Conservation (phyloP, 2,113 vertebrate genomes). For the Proterorhinus semilunaris region DNA sequence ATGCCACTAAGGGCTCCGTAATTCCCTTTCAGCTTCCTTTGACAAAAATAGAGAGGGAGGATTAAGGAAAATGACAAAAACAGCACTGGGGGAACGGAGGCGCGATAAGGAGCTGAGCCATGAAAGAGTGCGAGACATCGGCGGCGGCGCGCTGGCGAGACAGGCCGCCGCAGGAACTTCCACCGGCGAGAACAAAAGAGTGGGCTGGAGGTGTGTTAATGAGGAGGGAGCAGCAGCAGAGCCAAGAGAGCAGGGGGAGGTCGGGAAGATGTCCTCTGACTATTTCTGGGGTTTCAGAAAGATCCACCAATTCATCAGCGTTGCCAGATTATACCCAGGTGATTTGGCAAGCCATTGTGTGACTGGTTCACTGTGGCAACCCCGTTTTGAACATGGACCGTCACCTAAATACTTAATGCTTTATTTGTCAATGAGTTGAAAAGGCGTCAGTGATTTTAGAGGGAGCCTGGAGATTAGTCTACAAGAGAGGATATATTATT, state of each 20-base stretch:
- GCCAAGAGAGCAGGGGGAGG: not conserved
- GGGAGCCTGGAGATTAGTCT: no score
- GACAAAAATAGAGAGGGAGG: constrained; percentile 42
- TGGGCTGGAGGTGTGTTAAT: constrained; percentile 29
- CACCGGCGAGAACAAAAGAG: not conserved
- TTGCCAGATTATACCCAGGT: not conserved
- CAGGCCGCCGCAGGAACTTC: not conserved
- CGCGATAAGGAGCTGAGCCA: constrained; percentile 32
- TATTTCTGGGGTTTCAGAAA: not conserved
- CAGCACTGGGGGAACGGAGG: constrained; percentile 16
- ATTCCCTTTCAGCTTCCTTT: constrained; percentile 44
- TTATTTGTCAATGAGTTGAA: no score
- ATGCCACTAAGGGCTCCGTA: constrained; percentile 48
- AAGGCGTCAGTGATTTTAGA: no score
- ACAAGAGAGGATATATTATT: no score
- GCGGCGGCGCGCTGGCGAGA: constrained; percentile 2
- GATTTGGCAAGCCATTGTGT: not conserved
- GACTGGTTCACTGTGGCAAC: no score
- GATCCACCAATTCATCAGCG: not conserved
- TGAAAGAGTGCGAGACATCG: constrained; percentile 4
- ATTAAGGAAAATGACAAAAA: constrained; percentile 33
- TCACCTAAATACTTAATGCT: no score
- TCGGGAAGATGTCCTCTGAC: not conserved
- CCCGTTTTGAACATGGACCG: no score
- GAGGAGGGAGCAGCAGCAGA: constrained; percentile 20